phyloP scores from a whole-genome alignment of 2,113 vertebrate species.

The Heterotis niloticus region DNA sequence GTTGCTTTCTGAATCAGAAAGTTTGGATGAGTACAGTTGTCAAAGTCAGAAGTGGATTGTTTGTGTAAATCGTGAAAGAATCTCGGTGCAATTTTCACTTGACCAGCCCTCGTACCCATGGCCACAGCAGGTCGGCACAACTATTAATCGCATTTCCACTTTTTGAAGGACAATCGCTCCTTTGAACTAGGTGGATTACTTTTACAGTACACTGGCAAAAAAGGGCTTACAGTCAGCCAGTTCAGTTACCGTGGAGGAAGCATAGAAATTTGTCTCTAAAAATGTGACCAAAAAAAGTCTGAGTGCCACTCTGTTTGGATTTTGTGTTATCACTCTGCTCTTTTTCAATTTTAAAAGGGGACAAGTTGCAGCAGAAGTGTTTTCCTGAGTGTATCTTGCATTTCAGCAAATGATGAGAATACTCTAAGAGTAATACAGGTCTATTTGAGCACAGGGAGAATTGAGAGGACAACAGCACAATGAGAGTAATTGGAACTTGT shows the following conservation, averaged over 20 bases:
- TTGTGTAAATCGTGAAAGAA: neutral
- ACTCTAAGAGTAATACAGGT: conserved; percentile 19
- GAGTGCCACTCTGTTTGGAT: conserved; percentile 13
- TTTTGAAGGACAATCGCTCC: neutral
- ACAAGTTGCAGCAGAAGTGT: conserved; percentile 5
- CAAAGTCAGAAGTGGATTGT: neutral
- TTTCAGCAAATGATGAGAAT: conserved; percentile 16
- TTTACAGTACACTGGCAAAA: neutral
- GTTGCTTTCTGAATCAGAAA: no score
- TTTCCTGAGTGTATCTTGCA: conserved; percentile 6
- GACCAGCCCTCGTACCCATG: neutral
- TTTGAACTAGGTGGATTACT: neutral
- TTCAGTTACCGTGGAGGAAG: conserved; percentile 4
- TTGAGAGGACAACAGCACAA: neutral
- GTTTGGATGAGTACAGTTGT: neutral
- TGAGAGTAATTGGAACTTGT: conserved; percentile 12
- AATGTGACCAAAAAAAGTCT: conserved; percentile 1
- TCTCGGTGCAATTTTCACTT: neutral
- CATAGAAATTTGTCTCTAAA: conserved; percentile 13
- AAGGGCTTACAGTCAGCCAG: conserved; percentile 12
- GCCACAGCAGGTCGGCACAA: neutral
- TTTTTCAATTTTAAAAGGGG: conserved; percentile 16
- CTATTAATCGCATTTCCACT: neutral
- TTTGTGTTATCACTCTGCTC: neutral
- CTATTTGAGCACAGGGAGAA: conserved; percentile 5